phyloP scores from a whole-genome alignment of 2,797 vertebrate genomes.

The Austrolebias charrua region DNA sequence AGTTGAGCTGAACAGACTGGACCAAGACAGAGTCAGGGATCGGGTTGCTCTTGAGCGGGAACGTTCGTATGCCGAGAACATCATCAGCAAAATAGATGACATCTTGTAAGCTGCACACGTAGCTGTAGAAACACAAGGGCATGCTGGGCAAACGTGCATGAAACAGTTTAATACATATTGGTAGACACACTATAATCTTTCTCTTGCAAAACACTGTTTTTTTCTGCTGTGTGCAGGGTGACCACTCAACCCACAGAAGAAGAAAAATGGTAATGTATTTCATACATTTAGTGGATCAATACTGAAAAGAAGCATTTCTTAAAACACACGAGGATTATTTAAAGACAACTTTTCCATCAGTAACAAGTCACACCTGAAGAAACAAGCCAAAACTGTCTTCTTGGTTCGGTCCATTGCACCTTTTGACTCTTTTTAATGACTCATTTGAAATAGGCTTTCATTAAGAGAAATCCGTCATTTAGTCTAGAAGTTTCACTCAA shows the following conservation, averaged over 20 bases:
- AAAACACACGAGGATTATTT: slow-evolving; percentile 4
- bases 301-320: slow-evolving; percentile 1
- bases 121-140: background rate
- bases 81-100: slow-evolving; percentile 93
- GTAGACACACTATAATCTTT: background rate
- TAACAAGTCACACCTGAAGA: slow-evolving; percentile 5
- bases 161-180: too few species aligned
- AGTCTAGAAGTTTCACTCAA: slow-evolving; percentile 8
- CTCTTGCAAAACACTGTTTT: slow-evolving; percentile 1
- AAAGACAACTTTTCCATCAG: background rate
- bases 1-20: slow-evolving; percentile 86
- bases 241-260: slow-evolving; percentile 90
- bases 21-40: slow-evolving; percentile 86
- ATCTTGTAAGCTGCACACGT: slow-evolving; percentile 84
- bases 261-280: slow-evolving; percentile 85
- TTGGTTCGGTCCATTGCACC: slow-evolving; percentile 2
- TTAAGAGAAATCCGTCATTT: slow-evolving; percentile 3
- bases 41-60: slow-evolving; percentile 86
- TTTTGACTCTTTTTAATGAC: slow-evolving; percentile 2
- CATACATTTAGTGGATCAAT: background rate
- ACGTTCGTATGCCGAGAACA: slow-evolving; percentile 90
- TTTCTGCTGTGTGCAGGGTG: slow-evolving; percentile 73
- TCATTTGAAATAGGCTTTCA: background rate
- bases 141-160: too few species aligned
- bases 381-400: background rate